Conservation (phyloP, 2,113 vertebrate genomes). For the Oreochromis aureus region DNA sequence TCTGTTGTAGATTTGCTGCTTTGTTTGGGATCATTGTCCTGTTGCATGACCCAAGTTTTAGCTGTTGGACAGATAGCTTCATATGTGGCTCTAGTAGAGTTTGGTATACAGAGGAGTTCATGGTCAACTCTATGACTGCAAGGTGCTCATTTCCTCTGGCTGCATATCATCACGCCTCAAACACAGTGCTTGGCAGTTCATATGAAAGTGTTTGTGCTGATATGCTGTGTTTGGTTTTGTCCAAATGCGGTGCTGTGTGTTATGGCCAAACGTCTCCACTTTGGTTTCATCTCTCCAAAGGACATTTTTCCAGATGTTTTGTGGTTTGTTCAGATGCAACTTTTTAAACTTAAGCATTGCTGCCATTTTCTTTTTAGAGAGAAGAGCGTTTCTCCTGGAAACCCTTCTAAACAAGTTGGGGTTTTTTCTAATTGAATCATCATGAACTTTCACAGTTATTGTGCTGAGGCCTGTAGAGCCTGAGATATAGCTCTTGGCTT, state of each 20-base stretch:
- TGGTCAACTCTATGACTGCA: neutral
- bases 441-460: neutral
- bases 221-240: neutral
- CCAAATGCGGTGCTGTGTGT: neutral
- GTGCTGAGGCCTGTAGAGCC: neutral
- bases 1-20: neutral
- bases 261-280: neutral
- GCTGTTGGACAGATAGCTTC: neutral
- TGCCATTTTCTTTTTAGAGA: neutral
- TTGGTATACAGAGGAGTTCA: neutral
- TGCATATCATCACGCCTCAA: neutral
- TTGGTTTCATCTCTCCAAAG: neutral
- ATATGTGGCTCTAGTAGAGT: neutral
- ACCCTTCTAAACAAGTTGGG: accelerated
- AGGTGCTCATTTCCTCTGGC: neutral
- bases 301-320: neutral
- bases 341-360: neutral
- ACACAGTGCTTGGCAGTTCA: neutral
- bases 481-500: too few species aligned
- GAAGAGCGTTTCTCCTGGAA: neutral
- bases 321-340: neutral
- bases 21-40: neutral
- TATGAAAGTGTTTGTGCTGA: neutral
- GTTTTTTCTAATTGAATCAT: neutral
- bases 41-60: neutral